Evolutionary conservation across 2,888 invertebrate species (phyloP), one percentile per base, ranked within the genome.

Genomic region (Eilema depressum): DNA sequence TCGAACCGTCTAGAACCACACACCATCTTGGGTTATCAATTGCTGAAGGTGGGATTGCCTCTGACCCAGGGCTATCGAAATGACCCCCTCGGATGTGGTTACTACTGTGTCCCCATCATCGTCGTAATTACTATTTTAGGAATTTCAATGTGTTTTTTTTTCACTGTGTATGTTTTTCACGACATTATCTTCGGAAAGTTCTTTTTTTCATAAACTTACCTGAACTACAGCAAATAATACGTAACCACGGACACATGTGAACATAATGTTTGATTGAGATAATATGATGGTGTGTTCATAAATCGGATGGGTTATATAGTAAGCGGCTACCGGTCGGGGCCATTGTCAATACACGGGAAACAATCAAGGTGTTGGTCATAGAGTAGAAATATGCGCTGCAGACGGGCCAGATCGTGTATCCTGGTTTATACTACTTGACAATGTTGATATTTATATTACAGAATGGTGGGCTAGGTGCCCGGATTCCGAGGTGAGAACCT

Each of bases 291-390:
- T 62, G 80, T 86, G 82, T 14, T 2, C 8, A 14, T 66, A n/a
- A 68, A n/a, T 67, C 71, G 75, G 70, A 76, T 75, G 73, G 70
- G 83, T 88, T 93, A 83, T 94, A 93, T 93, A 93, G 81, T 68
- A 68, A 69, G 73, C 80, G 71, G 69, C 73, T 79, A 70, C 68
- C 78, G 85, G 78, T 87, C 89, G 76, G 89, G 89, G 86, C 91
- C 82, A 90, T 90, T 88, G 89, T 89, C 71, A 75, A 66, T 60
- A 74, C 81, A 86, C 88, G 88, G 91, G 90, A 91, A 92, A 86
- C 86, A 81, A 89, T 84, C 91, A 91, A 91, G 88, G 91, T 87
- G 81, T 85, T 80, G 67, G 26, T 12, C 79, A 79, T 71, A 81
- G 80, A 85, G 69, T 75, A 67, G 57, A 61, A 47, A 59, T 68